Conservation (phyloP, 1,140 invertebrate species). For the Drosophila chauvacae region DNA sequence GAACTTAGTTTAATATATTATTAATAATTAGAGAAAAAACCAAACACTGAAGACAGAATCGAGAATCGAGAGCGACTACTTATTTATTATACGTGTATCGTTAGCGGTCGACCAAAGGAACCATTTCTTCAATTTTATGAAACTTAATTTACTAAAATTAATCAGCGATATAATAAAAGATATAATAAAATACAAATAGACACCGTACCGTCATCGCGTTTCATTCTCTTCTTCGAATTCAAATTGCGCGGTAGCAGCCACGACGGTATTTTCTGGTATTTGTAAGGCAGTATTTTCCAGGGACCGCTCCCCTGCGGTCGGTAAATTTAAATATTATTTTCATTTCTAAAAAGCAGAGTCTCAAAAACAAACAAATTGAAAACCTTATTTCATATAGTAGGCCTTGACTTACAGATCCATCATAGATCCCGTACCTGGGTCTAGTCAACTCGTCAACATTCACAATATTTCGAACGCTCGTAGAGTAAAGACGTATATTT, state of each 20-base stretch:
- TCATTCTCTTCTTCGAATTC: not conserved
- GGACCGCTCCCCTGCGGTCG: too few species aligned
- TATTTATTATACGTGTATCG: constrained; percentile 35
- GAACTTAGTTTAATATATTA: constrained; percentile 73
- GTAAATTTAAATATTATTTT: too few species aligned
- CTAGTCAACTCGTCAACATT: too few species aligned
- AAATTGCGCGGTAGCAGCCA: not conserved
- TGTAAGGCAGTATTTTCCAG: too few species aligned
- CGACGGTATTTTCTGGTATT: not conserved
- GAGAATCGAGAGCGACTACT: constrained; percentile 30
- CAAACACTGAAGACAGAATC: constrained; percentile 68
- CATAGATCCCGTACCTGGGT: too few species aligned
- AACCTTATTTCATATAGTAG: not conserved
- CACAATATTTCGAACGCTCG: too few species aligned
- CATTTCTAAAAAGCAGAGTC: too few species aligned
- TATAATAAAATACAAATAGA: constrained; percentile 28
- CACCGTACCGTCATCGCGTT: not conserved
- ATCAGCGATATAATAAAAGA: constrained; percentile 27
- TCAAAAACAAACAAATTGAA: too few species aligned
- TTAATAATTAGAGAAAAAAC: constrained; percentile 72
- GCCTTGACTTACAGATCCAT: not conserved
- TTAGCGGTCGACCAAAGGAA: constrained; percentile 38
- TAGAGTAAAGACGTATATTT: too few species aligned
- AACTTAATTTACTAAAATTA: constrained; percentile 27
- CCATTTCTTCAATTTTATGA: constrained; percentile 32